phyloP scores from a whole-genome alignment of 1,140 invertebrate genomes.

The Centruroides vittatus region DNA sequence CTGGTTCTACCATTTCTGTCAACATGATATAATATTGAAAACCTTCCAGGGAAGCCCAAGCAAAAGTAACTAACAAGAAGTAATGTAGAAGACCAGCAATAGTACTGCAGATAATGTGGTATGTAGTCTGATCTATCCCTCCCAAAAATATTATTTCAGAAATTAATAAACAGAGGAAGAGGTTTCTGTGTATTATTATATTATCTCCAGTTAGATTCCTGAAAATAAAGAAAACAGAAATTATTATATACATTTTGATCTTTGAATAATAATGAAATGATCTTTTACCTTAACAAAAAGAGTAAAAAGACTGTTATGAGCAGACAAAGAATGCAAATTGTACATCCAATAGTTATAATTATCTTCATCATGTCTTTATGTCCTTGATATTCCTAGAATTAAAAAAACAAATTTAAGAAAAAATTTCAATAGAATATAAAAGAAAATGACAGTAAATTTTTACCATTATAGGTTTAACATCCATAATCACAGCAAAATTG shows the following conservation, averaged over 20 bases:
- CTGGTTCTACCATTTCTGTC: constrained; percentile 88
- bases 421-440: not conserved
- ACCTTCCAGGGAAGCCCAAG: constrained; percentile 66
- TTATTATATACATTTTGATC: constrained; percentile 1
- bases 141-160: constrained; percentile 83
- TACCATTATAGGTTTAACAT: constrained; percentile 23
- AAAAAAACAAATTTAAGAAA: not conserved
- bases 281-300: constrained; percentile 51
- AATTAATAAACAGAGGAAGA: constrained; percentile 57
- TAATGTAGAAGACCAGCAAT: constrained; percentile 85
- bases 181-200: constrained; percentile 31
- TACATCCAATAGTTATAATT: constrained; percentile 72
- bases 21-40: constrained; percentile 91
- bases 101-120: constrained; percentile 69
- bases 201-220: constrained; percentile 10
- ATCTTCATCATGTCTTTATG: constrained; percentile 48
- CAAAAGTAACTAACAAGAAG: constrained; percentile 86
- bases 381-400: constrained; percentile 6
- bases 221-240: not conserved
- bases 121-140: constrained; percentile 77
- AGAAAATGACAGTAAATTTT: constrained; percentile 3
- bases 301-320: constrained; percentile 70
- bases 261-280: constrained; percentile 7
- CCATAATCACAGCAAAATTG: constrained; percentile 90
- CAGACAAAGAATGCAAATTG: constrained; percentile 68